phyloP scores from a whole-genome alignment of 2,113 vertebrate species.

The Brachypodius melanocephalos region DNA sequence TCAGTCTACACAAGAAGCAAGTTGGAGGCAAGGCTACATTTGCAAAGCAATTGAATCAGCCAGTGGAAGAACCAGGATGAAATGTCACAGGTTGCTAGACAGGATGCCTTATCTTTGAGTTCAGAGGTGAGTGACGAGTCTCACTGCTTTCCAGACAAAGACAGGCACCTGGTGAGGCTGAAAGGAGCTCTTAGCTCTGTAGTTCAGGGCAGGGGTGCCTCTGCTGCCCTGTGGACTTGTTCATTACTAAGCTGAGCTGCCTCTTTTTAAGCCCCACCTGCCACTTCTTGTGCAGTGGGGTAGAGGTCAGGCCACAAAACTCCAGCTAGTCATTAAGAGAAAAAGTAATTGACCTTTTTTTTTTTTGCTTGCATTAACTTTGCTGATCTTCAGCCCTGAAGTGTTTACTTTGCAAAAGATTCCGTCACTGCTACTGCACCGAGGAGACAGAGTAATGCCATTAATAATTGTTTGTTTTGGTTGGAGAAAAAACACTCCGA shows the following conservation, averaged over 20 bases:
- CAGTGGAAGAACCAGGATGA: neutral
- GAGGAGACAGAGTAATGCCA: slow-evolving; percentile 58
- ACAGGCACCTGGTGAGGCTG: neutral
- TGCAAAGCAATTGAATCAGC: neutral
- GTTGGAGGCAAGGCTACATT: neutral
- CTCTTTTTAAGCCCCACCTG: slow-evolving; percentile 1
- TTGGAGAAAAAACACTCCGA: slow-evolving; percentile 62
- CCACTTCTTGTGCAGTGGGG: neutral
- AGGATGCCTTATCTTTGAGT: neutral
- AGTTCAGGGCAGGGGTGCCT: neutral
- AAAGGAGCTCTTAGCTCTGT: neutral
- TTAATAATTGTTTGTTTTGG: slow-evolving; percentile 68
- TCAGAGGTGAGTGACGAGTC: neutral
- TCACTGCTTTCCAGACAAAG: neutral
- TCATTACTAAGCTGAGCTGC: neutral
- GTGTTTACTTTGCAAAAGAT: slow-evolving; percentile 71
- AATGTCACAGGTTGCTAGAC: neutral
- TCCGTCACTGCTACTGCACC: slow-evolving; percentile 35
- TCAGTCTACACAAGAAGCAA: neutral
- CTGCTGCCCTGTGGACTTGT: neutral
- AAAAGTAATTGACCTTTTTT: slow-evolving; percentile 56
- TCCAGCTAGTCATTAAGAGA: slow-evolving; percentile 58
- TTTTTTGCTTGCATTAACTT: slow-evolving; percentile 47
- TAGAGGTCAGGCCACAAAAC: slow-evolving; percentile 63
- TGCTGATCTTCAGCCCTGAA: slow-evolving; percentile 39